A percentile compares a stretch with the other conserved stretches of the same genome.
Evolutionary conservation across 2,888 invertebrate species (phyloP).

Genomic region (Globia sparganii): DNA sequence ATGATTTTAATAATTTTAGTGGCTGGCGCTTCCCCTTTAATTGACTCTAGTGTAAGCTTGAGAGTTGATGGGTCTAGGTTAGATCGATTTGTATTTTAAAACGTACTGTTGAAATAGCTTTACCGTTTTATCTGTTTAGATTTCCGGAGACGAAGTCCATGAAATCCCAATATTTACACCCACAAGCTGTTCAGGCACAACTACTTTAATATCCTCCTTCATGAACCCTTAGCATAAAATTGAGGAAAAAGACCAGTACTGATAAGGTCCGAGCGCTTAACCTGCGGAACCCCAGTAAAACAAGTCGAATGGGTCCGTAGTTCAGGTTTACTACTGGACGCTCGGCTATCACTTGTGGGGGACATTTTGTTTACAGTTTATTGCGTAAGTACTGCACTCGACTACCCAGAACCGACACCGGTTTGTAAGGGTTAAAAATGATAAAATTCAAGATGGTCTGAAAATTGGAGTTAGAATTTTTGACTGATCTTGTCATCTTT

Average conservation of each 20-base stretch:
- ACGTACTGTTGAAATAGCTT: background rate
- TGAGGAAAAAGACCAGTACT: slow-evolving; percentile 18
- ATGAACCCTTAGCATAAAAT: slow-evolving; percentile 18
- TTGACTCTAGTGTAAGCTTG: background rate
- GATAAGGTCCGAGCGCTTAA: slow-evolving; percentile 39
- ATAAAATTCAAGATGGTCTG: slow-evolving; percentile 1
- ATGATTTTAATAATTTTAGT: no score
- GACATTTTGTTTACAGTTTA: slow-evolving; percentile 53
- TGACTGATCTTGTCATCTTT: background rate
- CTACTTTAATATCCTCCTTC: background rate
- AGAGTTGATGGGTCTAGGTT: background rate
- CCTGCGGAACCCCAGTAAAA: slow-evolving; percentile 49
- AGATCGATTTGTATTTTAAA: background rate
- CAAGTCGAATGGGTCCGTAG: slow-evolving; percentile 35
- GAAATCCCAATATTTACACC: background rate
- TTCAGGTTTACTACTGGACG: slow-evolving; percentile 44
- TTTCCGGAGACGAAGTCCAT: background rate
- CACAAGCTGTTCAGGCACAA: background rate
- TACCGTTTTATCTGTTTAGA: background rate
- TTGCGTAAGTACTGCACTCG: slow-evolving; percentile 14
- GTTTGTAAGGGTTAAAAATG: slow-evolving; percentile 30
- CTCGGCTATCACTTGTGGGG: slow-evolving; percentile 37
- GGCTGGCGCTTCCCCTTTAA: background rate
- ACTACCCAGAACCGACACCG: slow-evolving; percentile 2
- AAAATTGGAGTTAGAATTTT: background rate